Percentiles rank a stretch among this genome's conserved stretches.
Conservation (phyloP, 1,140 invertebrate genomes). For the Leptopilina clavipes region DNA sequence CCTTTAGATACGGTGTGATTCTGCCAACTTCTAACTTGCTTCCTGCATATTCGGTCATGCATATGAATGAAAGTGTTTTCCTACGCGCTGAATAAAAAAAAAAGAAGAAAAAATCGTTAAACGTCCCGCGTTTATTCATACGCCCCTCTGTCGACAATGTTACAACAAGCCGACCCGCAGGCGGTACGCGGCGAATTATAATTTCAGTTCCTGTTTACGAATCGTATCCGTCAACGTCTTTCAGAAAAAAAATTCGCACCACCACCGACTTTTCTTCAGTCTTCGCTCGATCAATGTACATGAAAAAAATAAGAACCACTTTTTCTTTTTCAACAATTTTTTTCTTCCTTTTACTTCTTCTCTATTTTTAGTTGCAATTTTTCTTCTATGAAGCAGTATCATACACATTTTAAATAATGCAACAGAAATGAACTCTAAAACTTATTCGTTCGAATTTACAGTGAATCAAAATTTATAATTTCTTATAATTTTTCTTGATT, state of each 20-base stretch:
- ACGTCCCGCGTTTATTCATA: conserved; percentile 60
- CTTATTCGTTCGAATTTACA: no score
- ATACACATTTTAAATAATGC: no score
- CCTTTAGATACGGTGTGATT: conserved; percentile 49
- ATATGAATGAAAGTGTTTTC: conserved; percentile 63
- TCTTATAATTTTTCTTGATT: no score
- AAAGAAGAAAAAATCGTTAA: conserved; percentile 54
- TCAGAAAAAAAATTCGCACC: conserved; percentile 8
- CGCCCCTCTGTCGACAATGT: conserved; percentile 32
- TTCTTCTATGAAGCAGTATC: no score
- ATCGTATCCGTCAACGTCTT: conserved; percentile 26
- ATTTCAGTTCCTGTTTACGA: conserved; percentile 44
- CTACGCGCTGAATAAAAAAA: conserved; percentile 8
- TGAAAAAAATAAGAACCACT: background rate
- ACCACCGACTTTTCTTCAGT: conserved; percentile 36
- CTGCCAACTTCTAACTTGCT: conserved; percentile 16
- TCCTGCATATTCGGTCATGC: conserved; percentile 56
- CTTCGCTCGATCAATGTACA: background rate
- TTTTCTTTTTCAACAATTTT: background rate
- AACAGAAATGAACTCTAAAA: no score
- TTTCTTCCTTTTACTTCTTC: background rate
- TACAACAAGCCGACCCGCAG: conserved; percentile 37
- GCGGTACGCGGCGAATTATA: conserved; percentile 49
- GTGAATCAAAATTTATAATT: no score
- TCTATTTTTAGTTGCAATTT: no score